Evolutionary conservation across 2,113 vertebrate genomes (phyloP).

Genomic region (Daubentonia madagascariensis): DNA sequence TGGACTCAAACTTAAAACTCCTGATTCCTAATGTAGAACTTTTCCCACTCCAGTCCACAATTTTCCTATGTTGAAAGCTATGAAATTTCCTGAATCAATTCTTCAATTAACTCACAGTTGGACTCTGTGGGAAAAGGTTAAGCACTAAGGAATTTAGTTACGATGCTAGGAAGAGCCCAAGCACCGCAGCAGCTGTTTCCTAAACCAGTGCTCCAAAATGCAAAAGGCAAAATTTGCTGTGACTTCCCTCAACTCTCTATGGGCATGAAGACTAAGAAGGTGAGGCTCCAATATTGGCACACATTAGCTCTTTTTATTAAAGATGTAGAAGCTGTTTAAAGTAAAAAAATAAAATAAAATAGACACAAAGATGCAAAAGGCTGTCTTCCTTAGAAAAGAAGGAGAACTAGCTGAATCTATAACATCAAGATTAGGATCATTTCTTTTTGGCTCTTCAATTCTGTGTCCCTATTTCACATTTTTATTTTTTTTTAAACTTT

Average conservation of each 20-base stretch:
- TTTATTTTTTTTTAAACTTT: neutral
- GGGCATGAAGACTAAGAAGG: neutral
- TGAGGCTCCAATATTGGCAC: neutral
- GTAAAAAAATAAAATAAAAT: neutral
- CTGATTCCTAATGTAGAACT: neutral
- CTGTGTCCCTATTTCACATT: neutral
- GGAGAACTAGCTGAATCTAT: neutral
- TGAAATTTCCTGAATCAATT: neutral
- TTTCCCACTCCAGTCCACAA: neutral
- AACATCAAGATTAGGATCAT: too few relatives aligned
- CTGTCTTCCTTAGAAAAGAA: neutral
- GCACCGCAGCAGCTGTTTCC: neutral
- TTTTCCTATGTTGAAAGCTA: neutral
- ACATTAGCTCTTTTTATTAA: neutral
- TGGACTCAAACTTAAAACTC: neutral
- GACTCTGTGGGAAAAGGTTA: neutral
- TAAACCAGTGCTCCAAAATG: neutral
- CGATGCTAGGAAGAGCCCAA: neutral
- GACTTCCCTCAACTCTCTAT: neutral
- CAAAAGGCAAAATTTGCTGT: neutral
- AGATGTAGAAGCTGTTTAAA: neutral
- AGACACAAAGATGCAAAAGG: neutral
- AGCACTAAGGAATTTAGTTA: neutral
- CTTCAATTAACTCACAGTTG: neutral
- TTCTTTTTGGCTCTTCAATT: neutral